Conservation (phyloP, 2,113 vertebrate genomes). For the Sinocyclocheilus rhinocerous region DNA sequence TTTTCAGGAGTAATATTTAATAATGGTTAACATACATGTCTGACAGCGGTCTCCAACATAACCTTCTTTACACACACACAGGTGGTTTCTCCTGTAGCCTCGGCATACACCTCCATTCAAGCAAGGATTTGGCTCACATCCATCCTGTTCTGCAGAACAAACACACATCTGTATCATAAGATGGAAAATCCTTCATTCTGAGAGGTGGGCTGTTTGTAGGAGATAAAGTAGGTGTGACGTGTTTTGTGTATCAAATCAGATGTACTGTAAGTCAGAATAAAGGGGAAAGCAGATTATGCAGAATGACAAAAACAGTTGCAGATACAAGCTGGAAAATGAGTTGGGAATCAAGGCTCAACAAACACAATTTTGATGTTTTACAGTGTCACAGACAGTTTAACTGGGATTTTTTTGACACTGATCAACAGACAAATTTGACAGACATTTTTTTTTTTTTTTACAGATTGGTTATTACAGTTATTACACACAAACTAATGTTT, state of each 20-base stretch:
- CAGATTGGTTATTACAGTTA: background rate
- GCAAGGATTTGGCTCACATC: conserved; percentile 87
- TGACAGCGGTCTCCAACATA: conserved; percentile 93
- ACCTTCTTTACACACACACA: conserved; percentile 89
- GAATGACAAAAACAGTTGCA: conserved; percentile 8
- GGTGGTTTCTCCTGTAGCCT: conserved; percentile 78
- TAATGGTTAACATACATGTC: conserved; percentile 79
- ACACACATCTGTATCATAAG: background rate
- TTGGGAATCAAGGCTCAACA: too few relatives aligned
- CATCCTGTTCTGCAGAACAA: conserved; percentile 82
- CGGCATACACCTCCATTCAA: conserved; percentile 88
- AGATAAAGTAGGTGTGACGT: background rate
- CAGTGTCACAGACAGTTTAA: background rate
- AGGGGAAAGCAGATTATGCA: background rate
- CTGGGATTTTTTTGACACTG: background rate
- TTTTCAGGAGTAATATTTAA: background rate
- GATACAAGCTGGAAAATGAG: conserved; percentile 4
- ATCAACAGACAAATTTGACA: too few relatives aligned
- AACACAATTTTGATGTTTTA: background rate
- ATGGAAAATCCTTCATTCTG: conserved; percentile 6
- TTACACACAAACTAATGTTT: background rate
- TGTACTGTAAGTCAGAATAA: background rate
- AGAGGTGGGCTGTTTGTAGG: conserved; percentile 6
- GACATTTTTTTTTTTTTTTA: background rate
- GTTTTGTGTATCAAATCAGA: background rate